These are phyloP conservation scores for Bucorvus abyssinicus DNA, from an alignment of 2,797 vertebrate species.

Conservation along the genomic window DNA sequence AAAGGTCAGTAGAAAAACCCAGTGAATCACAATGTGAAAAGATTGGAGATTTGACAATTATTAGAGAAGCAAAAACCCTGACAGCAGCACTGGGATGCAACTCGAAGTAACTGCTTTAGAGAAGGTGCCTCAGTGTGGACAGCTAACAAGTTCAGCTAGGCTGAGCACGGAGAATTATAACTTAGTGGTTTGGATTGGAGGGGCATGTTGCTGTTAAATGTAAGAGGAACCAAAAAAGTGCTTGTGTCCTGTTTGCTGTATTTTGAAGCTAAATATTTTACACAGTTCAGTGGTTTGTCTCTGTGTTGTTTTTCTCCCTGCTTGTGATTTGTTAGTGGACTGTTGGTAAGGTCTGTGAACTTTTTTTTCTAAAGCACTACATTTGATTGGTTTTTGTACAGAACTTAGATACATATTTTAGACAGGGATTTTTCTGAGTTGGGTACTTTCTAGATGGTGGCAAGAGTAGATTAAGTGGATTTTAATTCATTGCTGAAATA, in stretches of 20 bases:
- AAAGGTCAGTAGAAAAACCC: neutral
- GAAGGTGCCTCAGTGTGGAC: neutral
- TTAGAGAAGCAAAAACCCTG: neutral
- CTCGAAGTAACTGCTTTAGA: neutral
- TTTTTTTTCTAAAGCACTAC: neutral
- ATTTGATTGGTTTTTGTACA: neutral
- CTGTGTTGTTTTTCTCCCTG: neutral
- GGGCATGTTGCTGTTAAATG: neutral
- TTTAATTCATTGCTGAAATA: neutral
- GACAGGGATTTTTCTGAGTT: neutral
- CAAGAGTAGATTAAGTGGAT: neutral
- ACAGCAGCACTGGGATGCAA: neutral
- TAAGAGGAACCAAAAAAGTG: neutral
- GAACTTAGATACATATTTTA: neutral
- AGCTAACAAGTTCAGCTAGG: neutral
- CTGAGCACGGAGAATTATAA: neutral
- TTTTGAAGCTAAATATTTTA: neutral
- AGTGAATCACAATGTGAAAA: neutral
- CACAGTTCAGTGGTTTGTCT: neutral
- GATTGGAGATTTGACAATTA: neutral
- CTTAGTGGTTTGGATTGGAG: neutral
- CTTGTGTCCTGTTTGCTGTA: neutral
- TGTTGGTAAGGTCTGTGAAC: neutral
- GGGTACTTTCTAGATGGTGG: neutral
- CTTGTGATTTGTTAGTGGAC: neutral